phyloP scores from a whole-genome alignment of 1,140 invertebrate species.

The Pentalonia nigronervosa region DNA sequence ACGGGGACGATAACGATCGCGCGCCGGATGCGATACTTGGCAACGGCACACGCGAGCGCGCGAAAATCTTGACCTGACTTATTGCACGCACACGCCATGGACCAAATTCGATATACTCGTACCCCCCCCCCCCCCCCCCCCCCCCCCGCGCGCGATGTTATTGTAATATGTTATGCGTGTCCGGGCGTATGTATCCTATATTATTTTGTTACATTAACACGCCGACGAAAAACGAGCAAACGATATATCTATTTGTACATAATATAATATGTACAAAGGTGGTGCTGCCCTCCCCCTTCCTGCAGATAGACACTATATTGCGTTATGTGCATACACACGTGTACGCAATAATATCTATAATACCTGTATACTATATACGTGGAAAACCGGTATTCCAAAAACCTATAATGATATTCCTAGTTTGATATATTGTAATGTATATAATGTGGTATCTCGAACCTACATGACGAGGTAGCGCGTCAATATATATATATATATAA shows the following conservation, averaged over 20 bases:
- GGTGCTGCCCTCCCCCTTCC: too few relatives aligned
- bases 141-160: too few relatives aligned
- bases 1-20: constrained; percentile 33
- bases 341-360: too few relatives aligned
- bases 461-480: not conserved
- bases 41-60: constrained; percentile 32
- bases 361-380: not conserved
- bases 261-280: too few relatives aligned
- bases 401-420: not conserved
- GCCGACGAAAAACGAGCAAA: not conserved
- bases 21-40: not conserved
- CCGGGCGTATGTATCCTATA: not conserved
- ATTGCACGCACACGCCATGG: not conserved
- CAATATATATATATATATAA: not conserved
- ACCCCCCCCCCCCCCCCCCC: too few relatives aligned
- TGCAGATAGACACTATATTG: not conserved
- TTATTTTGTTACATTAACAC: not conserved
- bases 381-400: constrained; percentile 23
- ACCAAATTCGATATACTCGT: constrained; percentile 23
- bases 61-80: constrained; percentile 32
- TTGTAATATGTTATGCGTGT: not conserved
- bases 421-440: not conserved
- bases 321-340: not conserved
- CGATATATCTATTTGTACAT: not conserved
- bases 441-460: not conserved